These are phyloP conservation scores for Bolinopsis microptera DNA, from an alignment of 37 sponge, comb jelly and placozoan genomes.

Conservation along the genomic window DNA sequence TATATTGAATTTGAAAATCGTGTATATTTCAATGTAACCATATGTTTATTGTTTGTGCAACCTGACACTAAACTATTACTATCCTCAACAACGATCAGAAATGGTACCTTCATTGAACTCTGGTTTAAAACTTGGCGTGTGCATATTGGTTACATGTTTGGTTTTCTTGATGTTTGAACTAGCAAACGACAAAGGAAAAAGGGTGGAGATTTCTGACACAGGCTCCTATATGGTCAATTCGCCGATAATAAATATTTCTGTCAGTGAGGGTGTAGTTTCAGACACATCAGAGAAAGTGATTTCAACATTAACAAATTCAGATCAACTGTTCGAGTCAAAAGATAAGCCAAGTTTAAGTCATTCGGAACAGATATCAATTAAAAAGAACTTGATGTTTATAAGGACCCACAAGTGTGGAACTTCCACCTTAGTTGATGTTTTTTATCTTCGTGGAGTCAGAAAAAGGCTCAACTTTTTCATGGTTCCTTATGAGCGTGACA, in stretches of 20 bases:
- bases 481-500: no score
- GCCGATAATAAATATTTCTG: no score
- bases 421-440: neutral
- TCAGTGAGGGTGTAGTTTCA: neutral
- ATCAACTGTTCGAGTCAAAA: no score
- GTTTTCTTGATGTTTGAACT: neutral
- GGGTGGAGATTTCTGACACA: neutral
- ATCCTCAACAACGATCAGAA: no score
- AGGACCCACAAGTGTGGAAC: slow-evolving; percentile 63
- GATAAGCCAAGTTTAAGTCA: no score
- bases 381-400: slow-evolving; percentile 47
- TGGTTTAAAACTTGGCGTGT: neutral
- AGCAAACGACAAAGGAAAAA: neutral
- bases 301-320: neutral
- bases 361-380: neutral
- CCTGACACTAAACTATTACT: no score
- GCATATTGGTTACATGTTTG: neutral
- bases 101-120: neutral
- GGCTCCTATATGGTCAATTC: no score
- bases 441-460: neutral
- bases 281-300: neutral
- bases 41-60: no score
- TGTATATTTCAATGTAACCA: no score
- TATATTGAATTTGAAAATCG: no score
- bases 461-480: slow-evolving; percentile 38